phyloP scores from a whole-genome alignment of 1,140 invertebrate species.

The Conopomorpha cramerella region DNA sequence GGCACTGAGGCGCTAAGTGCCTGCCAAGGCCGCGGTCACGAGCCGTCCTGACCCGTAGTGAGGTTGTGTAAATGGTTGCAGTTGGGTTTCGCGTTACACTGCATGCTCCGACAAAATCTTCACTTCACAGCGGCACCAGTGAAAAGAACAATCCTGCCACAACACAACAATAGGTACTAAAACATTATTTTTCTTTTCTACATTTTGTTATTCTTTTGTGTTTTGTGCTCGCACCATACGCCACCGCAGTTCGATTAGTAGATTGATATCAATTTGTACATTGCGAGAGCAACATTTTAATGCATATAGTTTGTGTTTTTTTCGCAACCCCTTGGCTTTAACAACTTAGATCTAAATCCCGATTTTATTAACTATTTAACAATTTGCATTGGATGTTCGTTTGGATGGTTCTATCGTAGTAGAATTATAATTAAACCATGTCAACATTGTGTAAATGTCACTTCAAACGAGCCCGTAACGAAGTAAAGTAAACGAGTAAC shows the following conservation, averaged over 20 bases:
- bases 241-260: slow-evolving; percentile 37
- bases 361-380: slow-evolving; percentile 42
- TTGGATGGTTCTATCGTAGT: slow-evolving; percentile 7
- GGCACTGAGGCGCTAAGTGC: slow-evolving; percentile 3
- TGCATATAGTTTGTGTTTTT: slow-evolving; percentile 43
- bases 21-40: neutral
- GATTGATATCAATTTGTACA: slow-evolving; percentile 25
- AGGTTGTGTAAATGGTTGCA: slow-evolving; percentile 57
- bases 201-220: slow-evolving; percentile 49
- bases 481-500: no score
- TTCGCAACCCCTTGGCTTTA: slow-evolving; percentile 35
- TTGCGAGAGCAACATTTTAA: slow-evolving; percentile 52
- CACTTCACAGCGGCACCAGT: slow-evolving; percentile 53
- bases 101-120: slow-evolving; percentile 57
- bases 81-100: slow-evolving; percentile 59
- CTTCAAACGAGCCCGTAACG: no score
- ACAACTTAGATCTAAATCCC: slow-evolving; percentile 23
- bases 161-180: slow-evolving; percentile 56
- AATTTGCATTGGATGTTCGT: slow-evolving; percentile 24
- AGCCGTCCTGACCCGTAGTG: slow-evolving; percentile 26
- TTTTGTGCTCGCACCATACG: slow-evolving; percentile 54
- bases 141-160: slow-evolving; percentile 46
- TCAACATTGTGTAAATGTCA: no score
- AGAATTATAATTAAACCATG: no score
- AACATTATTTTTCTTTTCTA: no score